Evolutionary conservation across 2,113 vertebrate genomes (phyloP).

Genomic region (Austrofundulus limnaeus): DNA sequence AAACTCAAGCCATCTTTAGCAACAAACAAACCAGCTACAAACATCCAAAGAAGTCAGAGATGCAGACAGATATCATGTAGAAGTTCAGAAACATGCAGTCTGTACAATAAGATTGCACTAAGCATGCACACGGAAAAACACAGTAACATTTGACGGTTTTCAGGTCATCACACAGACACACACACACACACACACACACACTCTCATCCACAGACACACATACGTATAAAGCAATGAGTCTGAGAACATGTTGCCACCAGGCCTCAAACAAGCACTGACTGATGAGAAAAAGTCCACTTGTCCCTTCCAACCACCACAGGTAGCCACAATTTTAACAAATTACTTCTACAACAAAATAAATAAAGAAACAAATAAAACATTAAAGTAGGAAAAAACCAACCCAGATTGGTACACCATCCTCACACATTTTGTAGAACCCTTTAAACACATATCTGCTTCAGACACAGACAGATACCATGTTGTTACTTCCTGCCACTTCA

Average conservation of each 20-base stretch:
- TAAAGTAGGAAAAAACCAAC: too few relatives aligned
- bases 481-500: too few relatives aligned
- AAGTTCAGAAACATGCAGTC: too few relatives aligned
- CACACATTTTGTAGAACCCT: too few relatives aligned
- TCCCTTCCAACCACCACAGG: neutral
- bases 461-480: too few relatives aligned
- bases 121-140: neutral
- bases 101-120: too few relatives aligned
- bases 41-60: too few relatives aligned
- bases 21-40: neutral
- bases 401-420: too few relatives aligned
- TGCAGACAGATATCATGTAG: too few relatives aligned
- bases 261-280: neutral
- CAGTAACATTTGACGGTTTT: neutral
- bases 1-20: neutral
- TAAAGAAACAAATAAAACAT: too few relatives aligned
- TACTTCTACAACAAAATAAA: too few relatives aligned
- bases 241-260: neutral
- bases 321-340: neutral
- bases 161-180: slow-evolving; percentile 8
- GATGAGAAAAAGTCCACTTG: neutral
- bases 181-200: slow-evolving; percentile 17
- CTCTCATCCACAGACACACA: slow-evolving; percentile 21
- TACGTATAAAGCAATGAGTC: neutral
- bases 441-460: too few relatives aligned